phyloP scores from a whole-genome alignment of 1,140 invertebrate genomes.

The Andricus grossulariae region DNA sequence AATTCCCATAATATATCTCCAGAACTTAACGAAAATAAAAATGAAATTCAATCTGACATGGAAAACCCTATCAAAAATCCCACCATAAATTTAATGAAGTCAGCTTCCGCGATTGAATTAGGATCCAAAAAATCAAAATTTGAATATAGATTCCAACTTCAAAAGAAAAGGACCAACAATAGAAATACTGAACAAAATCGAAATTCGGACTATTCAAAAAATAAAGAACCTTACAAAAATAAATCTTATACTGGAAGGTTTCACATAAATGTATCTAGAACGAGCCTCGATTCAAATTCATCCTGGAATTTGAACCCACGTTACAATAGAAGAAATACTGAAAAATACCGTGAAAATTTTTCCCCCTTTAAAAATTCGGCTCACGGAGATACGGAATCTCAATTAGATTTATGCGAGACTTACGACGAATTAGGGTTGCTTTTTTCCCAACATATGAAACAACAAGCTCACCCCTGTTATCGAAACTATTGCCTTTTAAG shows the following conservation, averaged over 20 bases:
- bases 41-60: background rate
- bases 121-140: background rate
- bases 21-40: background rate
- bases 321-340: background rate
- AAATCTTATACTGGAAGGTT: too few species aligned
- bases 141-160: background rate
- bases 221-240: background rate
- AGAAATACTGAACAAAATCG: background rate
- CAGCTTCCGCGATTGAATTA: background rate
- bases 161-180: background rate
- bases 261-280: too few species aligned
- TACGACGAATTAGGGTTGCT: conserved; percentile 43
- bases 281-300: background rate
- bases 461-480: conserved; percentile 36
- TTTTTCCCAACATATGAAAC: conserved; percentile 43
- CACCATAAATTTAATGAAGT: background rate
- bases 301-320: too few species aligned
- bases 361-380: background rate
- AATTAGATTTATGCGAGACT: conserved; percentile 35
- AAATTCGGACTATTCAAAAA: background rate
- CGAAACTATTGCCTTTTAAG: conserved; percentile 40
- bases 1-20: background rate
- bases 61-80: background rate
- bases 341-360: background rate
- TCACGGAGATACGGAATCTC: background rate